Evolutionary conservation across 2,888 invertebrate genomes (phyloP), one percentile per base, ranked within the genome.

Genomic region (Geotrupes spiniger): DNA sequence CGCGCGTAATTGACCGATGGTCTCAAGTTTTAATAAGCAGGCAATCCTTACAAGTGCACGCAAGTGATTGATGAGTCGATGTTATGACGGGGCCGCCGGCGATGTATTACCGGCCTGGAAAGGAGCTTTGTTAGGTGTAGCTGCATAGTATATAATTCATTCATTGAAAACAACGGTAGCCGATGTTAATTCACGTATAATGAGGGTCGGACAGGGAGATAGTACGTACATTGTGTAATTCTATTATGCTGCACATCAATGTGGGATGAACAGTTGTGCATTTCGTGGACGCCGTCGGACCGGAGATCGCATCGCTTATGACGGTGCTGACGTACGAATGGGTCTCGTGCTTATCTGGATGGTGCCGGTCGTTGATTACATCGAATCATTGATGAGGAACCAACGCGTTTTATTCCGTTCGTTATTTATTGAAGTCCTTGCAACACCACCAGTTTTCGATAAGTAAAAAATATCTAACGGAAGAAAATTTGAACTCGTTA

Each of bases 181-280:
- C 38, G 58, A 59, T 61, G 58, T 61, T 63, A 61, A 63, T 63
- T 61, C 58, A 56, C 38, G 56, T 56, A 63, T 65, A 66, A 67
- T 66, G 65, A 63, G 65, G 65, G 65, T 63, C 42, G 40, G 53
- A 59, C 58, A 57, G 59, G 56, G 61, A 63, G 62, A 63, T 60
- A 60, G 61, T 56, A 58, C 53, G 52, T 54, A 57, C 59, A 64
- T 63, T 63, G 59, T 60, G 55, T 61, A 62, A 63, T 65, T 63
- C 63, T 63, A 66, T 66, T 63, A 63, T 63, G 53, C 36, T 59
- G 58, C 60, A 58, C 58, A 59, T n/a, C n/a, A n/a, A n/a, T 59
- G 52, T 50, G 50, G 54, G 56, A 62, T 60, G 66, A 66, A 66
- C 68, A 68, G 64, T 66, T 68, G 68, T 64, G 62, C 65, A 63